A percentile compares a stretch with the other conserved stretches of the same genome.
These are phyloP conservation scores for Euleptes europaea DNA, from an alignment of 2,113 vertebrate genomes.

Conservation along the genomic window DNA sequence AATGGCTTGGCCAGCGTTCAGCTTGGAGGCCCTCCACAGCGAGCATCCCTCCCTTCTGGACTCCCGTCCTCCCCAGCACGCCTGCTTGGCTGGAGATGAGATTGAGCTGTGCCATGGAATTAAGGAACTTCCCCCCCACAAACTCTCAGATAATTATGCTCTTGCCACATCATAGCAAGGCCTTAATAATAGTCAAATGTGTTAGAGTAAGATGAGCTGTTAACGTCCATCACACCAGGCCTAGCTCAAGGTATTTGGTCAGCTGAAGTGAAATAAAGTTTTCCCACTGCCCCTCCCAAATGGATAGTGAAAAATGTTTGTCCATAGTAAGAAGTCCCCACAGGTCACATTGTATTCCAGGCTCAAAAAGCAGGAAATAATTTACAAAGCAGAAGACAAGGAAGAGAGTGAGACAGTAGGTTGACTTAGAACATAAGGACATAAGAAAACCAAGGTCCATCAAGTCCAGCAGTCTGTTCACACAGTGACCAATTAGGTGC, in stretches of 20 bases:
- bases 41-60: rapidly evolving
- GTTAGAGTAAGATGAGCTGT: background rate
- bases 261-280: background rate
- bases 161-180: background rate
- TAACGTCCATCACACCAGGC: background rate
- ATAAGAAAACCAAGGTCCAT: too few relatives aligned
- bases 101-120: background rate
- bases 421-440: too few relatives aligned
- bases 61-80: rapidly evolving
- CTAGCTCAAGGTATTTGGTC: too few relatives aligned
- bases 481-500: too few relatives aligned
- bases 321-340: too few relatives aligned
- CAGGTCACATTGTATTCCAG: too few relatives aligned
- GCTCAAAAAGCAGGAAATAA: too few relatives aligned
- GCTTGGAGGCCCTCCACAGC: background rate
- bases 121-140: background rate
- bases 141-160: background rate
- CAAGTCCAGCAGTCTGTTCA: too few relatives aligned
- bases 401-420: too few relatives aligned
- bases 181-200: background rate
- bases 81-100: rapidly evolving
- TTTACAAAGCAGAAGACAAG: too few relatives aligned
- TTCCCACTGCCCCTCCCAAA: too few relatives aligned
- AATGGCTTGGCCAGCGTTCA: background rate
- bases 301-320: too few relatives aligned